These are phyloP conservation scores for Exaiptasia diaphana DNA, from an alignment of 64 coral and sea anemone species.

Conservation along the genomic window DNA sequence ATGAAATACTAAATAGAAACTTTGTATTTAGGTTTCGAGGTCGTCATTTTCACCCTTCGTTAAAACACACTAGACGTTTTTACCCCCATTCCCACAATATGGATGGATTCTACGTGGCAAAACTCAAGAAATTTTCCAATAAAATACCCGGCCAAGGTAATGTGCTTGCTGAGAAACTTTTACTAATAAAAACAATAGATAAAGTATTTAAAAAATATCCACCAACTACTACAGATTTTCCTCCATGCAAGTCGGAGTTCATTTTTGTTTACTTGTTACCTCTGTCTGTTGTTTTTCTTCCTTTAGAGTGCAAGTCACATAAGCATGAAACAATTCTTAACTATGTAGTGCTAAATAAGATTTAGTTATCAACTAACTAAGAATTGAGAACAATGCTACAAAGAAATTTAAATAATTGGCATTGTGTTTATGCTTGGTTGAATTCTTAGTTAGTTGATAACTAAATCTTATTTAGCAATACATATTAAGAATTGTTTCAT, in stretches of 20 bases:
- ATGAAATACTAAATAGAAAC: too few relatives aligned
- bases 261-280: neutral
- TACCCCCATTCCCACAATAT: conserved; percentile 92
- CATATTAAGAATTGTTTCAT: too few relatives aligned
- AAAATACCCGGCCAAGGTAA: conserved; percentile 57
- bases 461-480: too few relatives aligned
- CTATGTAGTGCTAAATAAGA: neutral
- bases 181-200: too few relatives aligned
- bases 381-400: too few relatives aligned
- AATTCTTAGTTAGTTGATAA: too few relatives aligned
- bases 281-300: neutral
- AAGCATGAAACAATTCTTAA: neutral
- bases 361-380: neutral
- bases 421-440: too few relatives aligned
- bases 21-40: conserved; percentile 80
- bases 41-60: conserved; percentile 78
- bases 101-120: conserved; percentile 97
- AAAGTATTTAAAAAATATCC: neutral
- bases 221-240: neutral
- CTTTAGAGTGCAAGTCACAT: neutral
- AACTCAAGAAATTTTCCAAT: conserved; percentile 98
- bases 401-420: too few relatives aligned
- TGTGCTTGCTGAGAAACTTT: too few relatives aligned
- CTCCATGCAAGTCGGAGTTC: neutral
- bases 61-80: conserved; percentile 78